These are phyloP conservation scores for Amblyopsis hoosieri DNA, from an alignment of 2,797 vertebrate genomes.

Conservation along the genomic window DNA sequence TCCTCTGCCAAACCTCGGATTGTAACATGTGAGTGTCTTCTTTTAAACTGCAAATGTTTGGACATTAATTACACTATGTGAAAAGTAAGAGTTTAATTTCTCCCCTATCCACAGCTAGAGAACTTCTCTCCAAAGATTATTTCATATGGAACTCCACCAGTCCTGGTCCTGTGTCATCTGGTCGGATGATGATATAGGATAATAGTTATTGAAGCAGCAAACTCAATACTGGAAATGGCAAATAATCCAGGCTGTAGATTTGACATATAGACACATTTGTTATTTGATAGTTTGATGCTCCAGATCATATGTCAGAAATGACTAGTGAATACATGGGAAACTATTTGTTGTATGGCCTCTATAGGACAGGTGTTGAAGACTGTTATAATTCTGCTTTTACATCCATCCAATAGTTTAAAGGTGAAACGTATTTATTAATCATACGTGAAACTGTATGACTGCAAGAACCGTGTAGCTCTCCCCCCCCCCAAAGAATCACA, in stretches of 20 bases:
- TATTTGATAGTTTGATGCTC: background rate
- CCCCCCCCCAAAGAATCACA: background rate
- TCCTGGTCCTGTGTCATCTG: conserved; percentile 81
- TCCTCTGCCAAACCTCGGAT: conserved; percentile 89
- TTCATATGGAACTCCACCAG: conserved; percentile 97
- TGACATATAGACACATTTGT: background rate
- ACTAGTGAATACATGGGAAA: background rate
- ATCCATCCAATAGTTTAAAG: too few relatives aligned
- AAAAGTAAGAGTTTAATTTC: background rate
- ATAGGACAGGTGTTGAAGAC: conserved; percentile 10
- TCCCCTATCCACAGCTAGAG: conserved; percentile 79
- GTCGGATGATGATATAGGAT: conserved; percentile 61
- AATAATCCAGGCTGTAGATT: background rate
- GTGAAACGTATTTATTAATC: too few relatives aligned
- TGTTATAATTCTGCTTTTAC: too few relatives aligned
- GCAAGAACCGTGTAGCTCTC: background rate
- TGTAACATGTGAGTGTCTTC: conserved; percentile 81
- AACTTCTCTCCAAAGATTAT: conserved; percentile 90
- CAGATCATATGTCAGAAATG: too few relatives aligned
- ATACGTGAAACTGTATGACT: background rate
- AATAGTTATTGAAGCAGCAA: background rate
- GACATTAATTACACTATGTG: background rate
- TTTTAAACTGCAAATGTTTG: background rate
- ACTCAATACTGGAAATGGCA: background rate
- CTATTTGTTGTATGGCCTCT: background rate